Evolutionary conservation across 2,888 invertebrate species (phyloP).

Genomic region (Dichetophora obliterata): DNA sequence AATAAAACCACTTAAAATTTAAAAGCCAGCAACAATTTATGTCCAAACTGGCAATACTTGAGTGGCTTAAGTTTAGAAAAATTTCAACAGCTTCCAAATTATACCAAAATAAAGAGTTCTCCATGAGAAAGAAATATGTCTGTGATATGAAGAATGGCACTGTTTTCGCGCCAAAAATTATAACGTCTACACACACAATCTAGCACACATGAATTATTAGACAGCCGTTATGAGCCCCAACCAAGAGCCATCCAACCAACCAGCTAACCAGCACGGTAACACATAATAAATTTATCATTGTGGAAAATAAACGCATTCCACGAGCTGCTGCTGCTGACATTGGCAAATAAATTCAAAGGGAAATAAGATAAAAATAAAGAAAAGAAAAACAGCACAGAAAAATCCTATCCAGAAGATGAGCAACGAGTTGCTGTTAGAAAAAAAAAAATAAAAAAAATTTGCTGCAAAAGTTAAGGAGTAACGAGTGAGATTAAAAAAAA

Average conservation of each 20-base stretch:
- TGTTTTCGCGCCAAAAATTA: slow-evolving; percentile 21
- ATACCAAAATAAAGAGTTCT: background rate
- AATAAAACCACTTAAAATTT: slow-evolving; percentile 1
- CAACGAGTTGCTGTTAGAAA: slow-evolving; percentile 4
- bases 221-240: slow-evolving; percentile 6
- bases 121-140: background rate
- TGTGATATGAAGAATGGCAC: background rate
- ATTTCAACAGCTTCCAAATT: background rate
- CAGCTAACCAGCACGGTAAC: slow-evolving; percentile 32
- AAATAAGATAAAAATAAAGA: background rate
- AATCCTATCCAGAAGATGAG: background rate
- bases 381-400: background rate
- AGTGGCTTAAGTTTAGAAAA: background rate
- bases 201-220: slow-evolving; percentile 19
- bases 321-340: background rate
- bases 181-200: background rate
- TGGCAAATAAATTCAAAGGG: slow-evolving; percentile 25
- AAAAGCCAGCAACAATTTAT: slow-evolving; percentile 15
- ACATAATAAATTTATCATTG: slow-evolving; percentile 44
- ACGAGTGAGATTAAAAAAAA: background rate
- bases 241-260: background rate
- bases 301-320: slow-evolving; percentile 38
- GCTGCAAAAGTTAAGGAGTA: background rate
- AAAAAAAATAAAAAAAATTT: background rate
- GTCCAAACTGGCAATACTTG: background rate